These are phyloP conservation scores for Chrysoperla carnea DNA, from an alignment of 1,140 invertebrate species.

Conservation along the genomic window DNA sequence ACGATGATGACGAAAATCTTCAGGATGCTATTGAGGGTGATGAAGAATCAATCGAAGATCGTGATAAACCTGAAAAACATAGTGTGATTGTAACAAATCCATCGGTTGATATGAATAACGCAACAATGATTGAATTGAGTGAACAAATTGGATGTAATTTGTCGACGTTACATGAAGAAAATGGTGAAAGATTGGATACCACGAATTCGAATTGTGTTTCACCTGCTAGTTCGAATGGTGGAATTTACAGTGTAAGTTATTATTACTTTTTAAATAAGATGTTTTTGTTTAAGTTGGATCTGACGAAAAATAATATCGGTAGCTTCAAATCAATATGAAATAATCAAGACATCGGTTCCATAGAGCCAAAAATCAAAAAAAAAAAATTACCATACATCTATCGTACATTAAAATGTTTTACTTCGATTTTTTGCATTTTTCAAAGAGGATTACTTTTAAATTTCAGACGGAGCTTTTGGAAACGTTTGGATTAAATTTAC, in stretches of 20 bases:
- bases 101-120: constrained; percentile 33
- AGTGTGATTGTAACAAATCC: constrained; percentile 48
- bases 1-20: constrained; percentile 22
- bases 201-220: constrained; percentile 46
- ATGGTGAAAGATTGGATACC: constrained; percentile 18
- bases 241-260: constrained; percentile 58
- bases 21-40: constrained; percentile 8
- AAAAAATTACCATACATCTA: too few relatives aligned
- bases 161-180: constrained; percentile 21
- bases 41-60: constrained; percentile 8
- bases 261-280: too few relatives aligned
- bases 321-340: too few relatives aligned
- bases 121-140: constrained; percentile 13
- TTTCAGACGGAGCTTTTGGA: constrained; percentile 65
- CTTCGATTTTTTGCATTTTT: too few relatives aligned
- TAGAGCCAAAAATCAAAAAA: too few relatives aligned
- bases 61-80: constrained; percentile 18
- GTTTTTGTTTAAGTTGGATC: too few relatives aligned
- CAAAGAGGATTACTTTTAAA: too few relatives aligned
- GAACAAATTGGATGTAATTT: constrained; percentile 18
- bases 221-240: constrained; percentile 69
- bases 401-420: too few relatives aligned
- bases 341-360: too few relatives aligned
- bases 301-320: too few relatives aligned
- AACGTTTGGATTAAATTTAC: constrained; percentile 74